Base-by-base conservation (phyloP, 2,888 invertebrate species). In the Drosophila stalkeri region DNA sequence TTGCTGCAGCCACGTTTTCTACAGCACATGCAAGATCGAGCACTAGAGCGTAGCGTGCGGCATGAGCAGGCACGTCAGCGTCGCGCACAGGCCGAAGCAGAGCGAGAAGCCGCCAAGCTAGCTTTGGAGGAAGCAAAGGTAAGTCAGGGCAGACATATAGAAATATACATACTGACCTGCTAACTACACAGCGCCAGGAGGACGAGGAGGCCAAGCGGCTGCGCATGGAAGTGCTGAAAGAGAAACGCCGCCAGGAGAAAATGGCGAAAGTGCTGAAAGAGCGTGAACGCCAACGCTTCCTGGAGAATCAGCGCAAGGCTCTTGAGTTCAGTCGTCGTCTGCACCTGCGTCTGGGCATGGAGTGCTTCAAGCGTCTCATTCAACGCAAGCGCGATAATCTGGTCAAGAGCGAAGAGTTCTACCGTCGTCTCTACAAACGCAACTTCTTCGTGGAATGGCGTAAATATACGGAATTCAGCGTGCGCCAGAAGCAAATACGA, bases 21-120 rank as follows among this genome's bases (percentile, higher is more conserved):
- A 51, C 94, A 95, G 90, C 94, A 95, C 90, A 96, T 97, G 96
- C 96, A 96, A 86, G 95, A 95, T 65, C 94, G 96, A 70, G 96
- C 96, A 0, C 92, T 95, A 46, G 95, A 96, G 77, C 94, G 97
- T 44, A 95, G 93, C 62, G 80, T 92, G 16, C 89, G 89, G 1
- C 93, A 93, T 67, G 92, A 93, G 63, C 89, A 93, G 88, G 91
- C 93, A 3, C 90, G 89, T n/a, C 92, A 92, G 72, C 79, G 93
- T 68, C 86, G 94, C 76, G 82, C 91, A 12, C 80, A 91, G 57
- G 74, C 93, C 54, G 91, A 93, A 68, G 89, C 93, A 46, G 91
- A 93, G 90, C 89, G 93, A 75, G 91, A 93, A 90, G 91, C 93
- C 55, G 86, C 92, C 69, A 91, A 93, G 88, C 72, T 91, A 77